phyloP scores from a whole-genome alignment of 2,113 vertebrate genomes.

The Loxodonta africana region DNA sequence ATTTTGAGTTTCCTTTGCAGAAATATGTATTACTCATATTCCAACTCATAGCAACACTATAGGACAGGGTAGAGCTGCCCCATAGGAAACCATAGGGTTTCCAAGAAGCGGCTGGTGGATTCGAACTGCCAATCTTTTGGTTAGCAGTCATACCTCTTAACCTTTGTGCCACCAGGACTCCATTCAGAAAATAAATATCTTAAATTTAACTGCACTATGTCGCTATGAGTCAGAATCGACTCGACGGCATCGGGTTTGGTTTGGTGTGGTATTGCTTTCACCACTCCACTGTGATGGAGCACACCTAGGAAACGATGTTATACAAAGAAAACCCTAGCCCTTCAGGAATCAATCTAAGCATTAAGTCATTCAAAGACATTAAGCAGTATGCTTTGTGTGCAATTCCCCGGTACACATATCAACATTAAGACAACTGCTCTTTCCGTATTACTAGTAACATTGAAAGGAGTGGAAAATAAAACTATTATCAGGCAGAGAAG shows the following conservation, averaged over 20 bases:
- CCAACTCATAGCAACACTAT: too few relatives aligned
- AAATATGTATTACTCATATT: not conserved
- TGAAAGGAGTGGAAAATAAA: not conserved
- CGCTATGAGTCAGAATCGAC: too few relatives aligned
- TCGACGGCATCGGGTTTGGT: too few relatives aligned
- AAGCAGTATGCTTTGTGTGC: not conserved
- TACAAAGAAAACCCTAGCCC: not conserved
- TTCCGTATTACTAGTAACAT: not conserved
- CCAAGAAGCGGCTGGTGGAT: too few relatives aligned
- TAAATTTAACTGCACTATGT: not conserved
- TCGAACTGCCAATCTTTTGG: too few relatives aligned
- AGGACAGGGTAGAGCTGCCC: too few relatives aligned
- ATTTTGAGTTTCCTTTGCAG: not conserved
- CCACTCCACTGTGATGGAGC: slow-evolving; percentile 1
- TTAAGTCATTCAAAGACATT: not conserved
- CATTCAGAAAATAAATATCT: slow-evolving; percentile 25
- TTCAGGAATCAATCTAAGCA: not conserved
- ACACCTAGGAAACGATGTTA: not conserved
- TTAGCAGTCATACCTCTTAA: too few relatives aligned
- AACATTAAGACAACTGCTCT: not conserved
- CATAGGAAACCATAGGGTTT: too few relatives aligned
- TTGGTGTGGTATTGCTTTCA: not conserved
- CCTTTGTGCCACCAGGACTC: too few relatives aligned
- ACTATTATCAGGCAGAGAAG: not conserved
- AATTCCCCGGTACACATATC: not conserved